Percentiles rank a stretch among this genome's conserved stretches.
phyloP scores from a whole-genome alignment of 1,140 invertebrate species.

The Helicoverpa zea region DNA sequence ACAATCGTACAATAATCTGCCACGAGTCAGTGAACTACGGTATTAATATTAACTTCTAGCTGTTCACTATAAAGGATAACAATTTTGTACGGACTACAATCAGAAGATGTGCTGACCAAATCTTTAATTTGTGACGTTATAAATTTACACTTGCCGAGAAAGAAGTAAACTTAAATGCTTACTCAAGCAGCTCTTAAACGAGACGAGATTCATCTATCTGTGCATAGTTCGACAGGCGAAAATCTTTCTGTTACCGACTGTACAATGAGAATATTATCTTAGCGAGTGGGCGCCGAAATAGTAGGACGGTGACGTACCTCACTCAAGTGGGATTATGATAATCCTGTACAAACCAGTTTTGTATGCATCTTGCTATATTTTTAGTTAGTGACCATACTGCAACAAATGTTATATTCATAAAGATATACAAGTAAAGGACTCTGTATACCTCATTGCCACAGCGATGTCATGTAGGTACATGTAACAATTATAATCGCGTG shows the following conservation, averaged over 20 bases:
- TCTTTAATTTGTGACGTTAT: background rate
- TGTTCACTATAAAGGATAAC: constrained; percentile 45
- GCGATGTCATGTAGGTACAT: too few relatives aligned
- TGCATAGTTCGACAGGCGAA: background rate
- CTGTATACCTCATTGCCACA: too few relatives aligned
- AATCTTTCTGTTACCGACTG: background rate
- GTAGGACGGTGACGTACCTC: constrained; percentile 16
- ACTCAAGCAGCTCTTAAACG: too few relatives aligned
- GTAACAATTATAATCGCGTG: too few relatives aligned
- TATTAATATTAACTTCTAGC: constrained; percentile 48
- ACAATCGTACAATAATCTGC: constrained; percentile 11
- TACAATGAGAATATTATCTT: background rate
- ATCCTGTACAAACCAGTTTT: background rate
- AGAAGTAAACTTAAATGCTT: background rate
- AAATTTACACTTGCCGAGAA: background rate
- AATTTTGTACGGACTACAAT: constrained; percentile 27
- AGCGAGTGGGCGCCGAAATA: constrained; percentile 16
- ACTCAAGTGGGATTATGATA: background rate
- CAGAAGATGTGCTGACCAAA: constrained; percentile 4
- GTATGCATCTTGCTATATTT: background rate
- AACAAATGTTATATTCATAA: too few relatives aligned
- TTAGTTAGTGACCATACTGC: too few relatives aligned
- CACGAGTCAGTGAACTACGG: background rate
- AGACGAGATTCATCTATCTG: too few relatives aligned
- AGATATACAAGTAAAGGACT: too few relatives aligned